These are phyloP conservation scores for Sylvilagus floridanus DNA, from an alignment of 2,797 vertebrate genomes.

Conservation along the genomic window DNA sequence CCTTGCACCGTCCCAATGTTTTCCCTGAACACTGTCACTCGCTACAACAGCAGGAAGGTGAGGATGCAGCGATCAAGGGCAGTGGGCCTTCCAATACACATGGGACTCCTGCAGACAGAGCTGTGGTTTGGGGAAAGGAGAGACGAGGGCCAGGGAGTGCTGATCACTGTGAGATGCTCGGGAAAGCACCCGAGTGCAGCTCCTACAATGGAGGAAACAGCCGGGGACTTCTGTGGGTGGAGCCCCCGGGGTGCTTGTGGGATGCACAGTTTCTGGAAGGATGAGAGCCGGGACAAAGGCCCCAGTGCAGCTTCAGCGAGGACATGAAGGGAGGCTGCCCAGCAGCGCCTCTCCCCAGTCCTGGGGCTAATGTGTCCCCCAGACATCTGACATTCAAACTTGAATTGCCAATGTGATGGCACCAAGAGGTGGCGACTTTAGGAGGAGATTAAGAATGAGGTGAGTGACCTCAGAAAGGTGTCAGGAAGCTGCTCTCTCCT, in stretches of 20 bases:
- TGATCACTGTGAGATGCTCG: neutral
- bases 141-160: accelerated
- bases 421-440: neutral
- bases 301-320: neutral
- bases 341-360: no score
- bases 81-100: neutral
- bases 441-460: neutral
- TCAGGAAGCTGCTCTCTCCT: neutral
- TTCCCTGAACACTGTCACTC: neutral
- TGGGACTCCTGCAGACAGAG: neutral
- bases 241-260: neutral
- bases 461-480: neutral
- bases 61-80: neutral
- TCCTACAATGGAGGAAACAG: neutral
- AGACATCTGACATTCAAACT: neutral
- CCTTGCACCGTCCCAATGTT: no score
- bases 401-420: neutral
- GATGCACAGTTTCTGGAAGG: neutral
- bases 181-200: neutral
- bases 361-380: neutral
- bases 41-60: neutral
- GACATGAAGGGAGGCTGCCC: neutral
- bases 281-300: neutral
- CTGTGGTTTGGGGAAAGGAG: neutral
- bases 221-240: neutral